Evolutionary conservation across 2,113 vertebrate genomes (phyloP).

Genomic region (Thalassoma bifasciatum): DNA sequence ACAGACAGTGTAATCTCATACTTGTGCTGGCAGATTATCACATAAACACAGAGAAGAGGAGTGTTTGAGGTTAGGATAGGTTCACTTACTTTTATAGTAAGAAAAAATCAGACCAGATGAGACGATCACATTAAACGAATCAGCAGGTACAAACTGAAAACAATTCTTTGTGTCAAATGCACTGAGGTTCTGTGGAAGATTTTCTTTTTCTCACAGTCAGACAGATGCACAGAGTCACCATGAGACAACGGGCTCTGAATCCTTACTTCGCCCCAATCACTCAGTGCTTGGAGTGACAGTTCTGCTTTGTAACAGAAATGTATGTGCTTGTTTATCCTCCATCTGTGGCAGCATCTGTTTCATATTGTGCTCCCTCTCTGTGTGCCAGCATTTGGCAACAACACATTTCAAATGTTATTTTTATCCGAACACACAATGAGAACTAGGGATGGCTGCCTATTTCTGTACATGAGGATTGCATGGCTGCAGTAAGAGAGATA

Average conservation of each 20-base stretch:
- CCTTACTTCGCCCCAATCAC: conserved; percentile 48
- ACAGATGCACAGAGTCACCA: conserved; percentile 35
- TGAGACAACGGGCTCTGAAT: conserved; percentile 44
- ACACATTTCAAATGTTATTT: conserved; percentile 62
- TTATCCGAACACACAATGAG: conserved; percentile 39
- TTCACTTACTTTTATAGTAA: conserved; percentile 1
- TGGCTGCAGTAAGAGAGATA: not conserved
- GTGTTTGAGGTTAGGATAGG: conserved; percentile 32
- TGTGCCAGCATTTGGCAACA: conserved; percentile 62
- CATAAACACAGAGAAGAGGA: conserved; percentile 26
- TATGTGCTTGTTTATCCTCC: conserved; percentile 73
- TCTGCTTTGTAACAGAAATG: conserved; percentile 71
- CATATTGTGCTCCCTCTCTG: conserved; percentile 59
- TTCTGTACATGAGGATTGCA: conserved; percentile 2
- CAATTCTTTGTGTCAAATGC: not conserved
- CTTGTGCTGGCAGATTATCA: conserved; percentile 50
- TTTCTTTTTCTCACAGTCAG: conserved; percentile 28
- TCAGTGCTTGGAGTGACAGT: conserved; percentile 65
- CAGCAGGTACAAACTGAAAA: not conserved
- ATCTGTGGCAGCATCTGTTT: conserved; percentile 82
- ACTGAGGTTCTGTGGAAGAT: conserved; percentile 3
- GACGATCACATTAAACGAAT: not conserved
- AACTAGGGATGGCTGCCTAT: conserved; percentile 9
- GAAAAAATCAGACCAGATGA: not conserved
- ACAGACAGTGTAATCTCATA: conserved; percentile 44